These are phyloP conservation scores for Cephus pulcher DNA, from an alignment of 2,888 invertebrate genomes.

Conservation along the genomic window DNA sequence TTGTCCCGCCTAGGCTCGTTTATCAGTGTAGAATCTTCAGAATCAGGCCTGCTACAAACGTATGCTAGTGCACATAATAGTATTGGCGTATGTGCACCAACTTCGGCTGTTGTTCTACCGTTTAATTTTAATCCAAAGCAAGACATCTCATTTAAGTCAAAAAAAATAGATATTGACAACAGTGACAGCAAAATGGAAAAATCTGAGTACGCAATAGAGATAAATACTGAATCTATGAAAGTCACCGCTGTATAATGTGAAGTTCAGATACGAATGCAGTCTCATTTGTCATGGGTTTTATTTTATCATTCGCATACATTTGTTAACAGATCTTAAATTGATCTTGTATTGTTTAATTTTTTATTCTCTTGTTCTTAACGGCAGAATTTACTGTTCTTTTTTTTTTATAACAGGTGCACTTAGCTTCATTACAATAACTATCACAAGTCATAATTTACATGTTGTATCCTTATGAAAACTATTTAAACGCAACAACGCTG, in stretches of 20 bases:
- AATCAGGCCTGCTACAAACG: conserved; percentile 27
- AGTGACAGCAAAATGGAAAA: conserved; percentile 36
- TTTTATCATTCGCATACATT: not conserved
- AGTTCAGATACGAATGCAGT: not conserved
- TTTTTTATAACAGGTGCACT: not conserved
- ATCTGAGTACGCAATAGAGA: conserved; percentile 52
- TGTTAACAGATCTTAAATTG: not conserved
- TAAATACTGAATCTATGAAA: conserved; percentile 53
- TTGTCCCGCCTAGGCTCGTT: conserved; percentile 69
- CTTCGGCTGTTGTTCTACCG: conserved; percentile 67
- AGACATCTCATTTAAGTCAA: conserved; percentile 37
- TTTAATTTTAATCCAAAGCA: conserved; percentile 67
- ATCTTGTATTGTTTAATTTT: not conserved
- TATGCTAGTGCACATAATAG: conserved; percentile 21
- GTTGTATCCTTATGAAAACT: not conserved
- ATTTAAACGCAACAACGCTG: not conserved
- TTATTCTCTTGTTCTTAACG: not conserved
- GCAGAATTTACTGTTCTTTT: not conserved
- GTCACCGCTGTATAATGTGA: conserved; percentile 57
- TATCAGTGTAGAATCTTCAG: conserved; percentile 64
- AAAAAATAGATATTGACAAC: conserved; percentile 16
- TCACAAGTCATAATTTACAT: not conserved
- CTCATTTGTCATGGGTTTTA: not conserved
- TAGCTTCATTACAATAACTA: not conserved
- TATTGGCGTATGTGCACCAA: conserved; percentile 36